Evolutionary conservation across 2,888 invertebrate species (phyloP).

Genomic region (Pomacea canaliculata): DNA sequence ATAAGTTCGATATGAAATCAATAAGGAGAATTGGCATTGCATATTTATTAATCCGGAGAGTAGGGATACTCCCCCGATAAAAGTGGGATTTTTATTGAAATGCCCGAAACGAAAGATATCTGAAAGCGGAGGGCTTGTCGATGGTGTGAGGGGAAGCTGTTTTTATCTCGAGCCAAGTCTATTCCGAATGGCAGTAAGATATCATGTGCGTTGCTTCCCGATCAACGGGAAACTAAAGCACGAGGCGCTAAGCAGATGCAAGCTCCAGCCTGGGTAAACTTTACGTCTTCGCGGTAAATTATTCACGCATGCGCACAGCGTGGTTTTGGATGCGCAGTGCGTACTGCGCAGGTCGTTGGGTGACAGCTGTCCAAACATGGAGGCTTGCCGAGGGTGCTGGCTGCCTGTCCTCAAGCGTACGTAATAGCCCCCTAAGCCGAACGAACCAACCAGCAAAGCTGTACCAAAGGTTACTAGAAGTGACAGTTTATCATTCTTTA

Average conservation of each 20-base stretch:
- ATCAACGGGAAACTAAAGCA: conserved; percentile 32
- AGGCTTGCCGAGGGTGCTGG: conserved; percentile 62
- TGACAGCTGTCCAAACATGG: conserved; percentile 69
- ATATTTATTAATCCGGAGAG: conserved; percentile 16
- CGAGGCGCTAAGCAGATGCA: conserved; percentile 32
- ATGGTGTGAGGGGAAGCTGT: neutral
- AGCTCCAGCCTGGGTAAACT: conserved; percentile 32
- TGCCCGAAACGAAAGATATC: conserved; percentile 10
- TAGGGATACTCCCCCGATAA: conserved; percentile 21
- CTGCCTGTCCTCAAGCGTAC: conserved; percentile 63
- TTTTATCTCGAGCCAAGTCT: conserved; percentile 10
- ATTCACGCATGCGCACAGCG: conserved; percentile 56
- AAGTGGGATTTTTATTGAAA: conserved; percentile 18
- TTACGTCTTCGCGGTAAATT: conserved; percentile 44
- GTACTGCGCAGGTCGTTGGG: conserved; percentile 61
- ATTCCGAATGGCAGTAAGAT: conserved; percentile 12
- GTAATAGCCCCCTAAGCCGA: conserved; percentile 63
- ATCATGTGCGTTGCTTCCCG: conserved; percentile 29
- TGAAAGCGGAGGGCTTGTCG: conserved; percentile 1
- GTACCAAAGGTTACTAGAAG: conserved; percentile 65
- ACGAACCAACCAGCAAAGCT: conserved; percentile 63
- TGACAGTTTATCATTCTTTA: conserved; percentile 66
- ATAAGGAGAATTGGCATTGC: conserved; percentile 17
- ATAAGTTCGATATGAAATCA: conserved; percentile 37
- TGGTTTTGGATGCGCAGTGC: conserved; percentile 59